Evolutionary conservation across 2,113 vertebrate genomes (phyloP), one percentile per base, ranked within the genome.

Genomic region (Daboia siamensis): DNA sequence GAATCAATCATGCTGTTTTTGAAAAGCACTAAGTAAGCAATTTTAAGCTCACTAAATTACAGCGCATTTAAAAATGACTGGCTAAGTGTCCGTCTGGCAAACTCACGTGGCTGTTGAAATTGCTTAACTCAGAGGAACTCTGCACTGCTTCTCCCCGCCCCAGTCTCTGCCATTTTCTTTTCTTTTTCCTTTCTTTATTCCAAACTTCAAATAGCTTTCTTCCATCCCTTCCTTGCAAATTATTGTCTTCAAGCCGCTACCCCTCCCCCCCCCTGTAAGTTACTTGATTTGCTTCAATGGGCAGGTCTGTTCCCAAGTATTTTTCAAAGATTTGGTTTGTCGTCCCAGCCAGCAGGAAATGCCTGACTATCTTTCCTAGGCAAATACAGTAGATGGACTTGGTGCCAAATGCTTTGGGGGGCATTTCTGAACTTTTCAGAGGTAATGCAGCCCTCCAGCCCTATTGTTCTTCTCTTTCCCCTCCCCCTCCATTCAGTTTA

Each of bases 211-310:
- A 39, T 52, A 6, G 24, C 26, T 92, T 90, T 90, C 91, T 56
- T 87, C 29, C 33, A 20, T 26, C 74, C 91, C 61, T 93, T 88
- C 39, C 54, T 90, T 93, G 54, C 69, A 0, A 59, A 94, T 64
- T 86, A 91, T 96, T 90, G 86, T 90, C 86, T 90, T n/a, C 0
- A 74, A 91, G 3, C 26, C 86, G 61, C 74, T 94, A 74, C 56
- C 90, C 61, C 90, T 1, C 39, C 39, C 39, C 1, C 39, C 61
- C 90, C 61, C 90, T 91, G 24, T 93, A 90, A 95, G 86, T 46
- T 64, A 84, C 92, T 95, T 88, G 93, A 95, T 51, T 88, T 95
- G 61, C 94, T 95, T 93, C 44, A 91, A 84, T 87, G 87, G 88
- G 2, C 29, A 85, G 64, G 39, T 23, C 90, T 95, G 48, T 96